Base-by-base conservation (phyloP, 2,797 vertebrate genomes). In the Chelon labrosus region DNA sequence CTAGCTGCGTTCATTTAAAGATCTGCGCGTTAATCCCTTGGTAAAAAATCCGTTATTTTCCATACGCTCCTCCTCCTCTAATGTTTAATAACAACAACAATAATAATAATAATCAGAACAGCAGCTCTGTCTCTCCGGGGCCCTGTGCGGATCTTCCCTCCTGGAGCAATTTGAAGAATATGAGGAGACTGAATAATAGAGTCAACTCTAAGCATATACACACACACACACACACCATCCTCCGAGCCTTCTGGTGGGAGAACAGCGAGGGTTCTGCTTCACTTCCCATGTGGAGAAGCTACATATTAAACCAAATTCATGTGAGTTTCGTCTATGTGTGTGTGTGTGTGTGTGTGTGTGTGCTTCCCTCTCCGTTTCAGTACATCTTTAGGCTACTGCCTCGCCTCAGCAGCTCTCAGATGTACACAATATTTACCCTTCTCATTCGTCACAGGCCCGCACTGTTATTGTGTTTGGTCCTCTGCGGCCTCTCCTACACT, bases 231-330 rank as follows among this genome's bases (percentile, higher is more conserved):
- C 44, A 71, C n/a, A 44, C 19, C 46, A 51, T 65, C 77, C 80
- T 82, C 73, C 27, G 0, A 57, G 84, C 77, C 82, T 84, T 76
- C 80, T 87, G 83, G 79, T 84, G 84, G 81, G 77, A 88, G 85
- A 88, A 80, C 79, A 87, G 85, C 53, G 49, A 78, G 65, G 81
- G 89, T 90, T 92, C 91, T 91, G 92, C 93, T 91, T 92, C 90
- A 85, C 91, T 88, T 93, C 85, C 88, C 92, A 89, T 88, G 90
- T 88, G 87, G 82, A 90, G 88, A 89, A 84, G 79, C 87, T 81
- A 92, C 91, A 92, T 94, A 93, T 93, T 93, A 92, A 94, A 94
- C 90, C 84, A 87, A 76, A 89, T 86, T 79, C 65, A 74, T 78
- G 79, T 82, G 79, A 85, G 79, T 80, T 50, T 38, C 17, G 22